Evolutionary conservation across 2,113 vertebrate species (phyloP), one percentile per base, ranked within the genome.

Genomic region (Caretta caretta): DNA sequence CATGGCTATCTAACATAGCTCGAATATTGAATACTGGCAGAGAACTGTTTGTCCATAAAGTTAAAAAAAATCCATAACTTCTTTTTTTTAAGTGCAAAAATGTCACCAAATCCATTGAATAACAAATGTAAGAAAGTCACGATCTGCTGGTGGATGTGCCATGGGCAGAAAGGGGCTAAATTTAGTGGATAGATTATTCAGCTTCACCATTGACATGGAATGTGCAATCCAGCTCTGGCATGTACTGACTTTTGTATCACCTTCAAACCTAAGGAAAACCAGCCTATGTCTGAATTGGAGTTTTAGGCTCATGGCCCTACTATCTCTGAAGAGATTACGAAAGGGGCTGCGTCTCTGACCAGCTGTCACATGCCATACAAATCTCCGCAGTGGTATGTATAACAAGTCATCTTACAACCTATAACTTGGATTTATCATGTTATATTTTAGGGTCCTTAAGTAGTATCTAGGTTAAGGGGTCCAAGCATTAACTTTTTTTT

Each of bases 311-410:
- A 48, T 42, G 83, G 62, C 46, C 20, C 50, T 49, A 59, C 3
- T 75, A 94, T 93, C 56, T 86, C n/a, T 88, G 62, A 91, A 76
- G 5, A 22, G 80, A 46, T 35, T 10, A 20, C n/a, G 19, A 69
- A 81, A 10, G 24, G 38, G 46, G 4, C 35, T 90, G 46, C 13
- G 31, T 57, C 86, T 13, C 20, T 76, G 24, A 78, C 38, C 76
- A 90, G 54, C 50, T 87, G 51, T 35, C 50, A 38, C 6, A 14
- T 54, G 35, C 42, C 83, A 7, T 50, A n/a, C 20, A 3, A 29
- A 84, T 22, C 48, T 80, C 50, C 90, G 69, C 50, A 86, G 17
- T 38, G 76, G 51, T 80, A 75, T 54, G 48, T 80, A 82, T 59
- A 91, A 35, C 42, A 14, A 19, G 56, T 49, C 17, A 1, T 84